A percentile compares a stretch with the other conserved stretches of the same genome.
phyloP scores from a whole-genome alignment of 2,888 invertebrate species.

The Drosophila picticornis region DNA sequence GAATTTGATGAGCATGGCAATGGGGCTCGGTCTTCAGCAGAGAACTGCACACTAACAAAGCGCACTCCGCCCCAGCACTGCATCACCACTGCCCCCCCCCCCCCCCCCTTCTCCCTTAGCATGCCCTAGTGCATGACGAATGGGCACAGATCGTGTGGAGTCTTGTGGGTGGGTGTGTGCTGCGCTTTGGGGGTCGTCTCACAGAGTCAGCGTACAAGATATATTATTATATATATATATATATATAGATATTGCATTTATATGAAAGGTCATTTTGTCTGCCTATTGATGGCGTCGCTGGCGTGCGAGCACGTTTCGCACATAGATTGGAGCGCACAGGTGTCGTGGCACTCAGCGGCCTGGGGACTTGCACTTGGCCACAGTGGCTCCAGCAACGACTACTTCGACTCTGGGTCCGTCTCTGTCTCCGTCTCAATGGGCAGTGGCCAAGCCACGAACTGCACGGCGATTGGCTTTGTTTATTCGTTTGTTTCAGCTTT shows the following conservation, averaged over 20 bases:
- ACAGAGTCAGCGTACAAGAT: constrained; percentile 32
- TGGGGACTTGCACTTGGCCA: constrained; percentile 1
- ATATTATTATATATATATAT: constrained; percentile 1
- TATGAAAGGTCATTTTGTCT: constrained; percentile 70
- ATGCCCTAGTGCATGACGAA: constrained; percentile 42
- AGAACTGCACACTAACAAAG: background rate
- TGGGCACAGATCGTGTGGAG: constrained; percentile 36
- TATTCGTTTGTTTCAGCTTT: background rate
- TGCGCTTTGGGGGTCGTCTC: constrained; percentile 45
- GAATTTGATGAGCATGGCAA: constrained; percentile 83
- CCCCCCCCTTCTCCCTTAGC: background rate
- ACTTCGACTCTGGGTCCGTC: constrained; percentile 11
- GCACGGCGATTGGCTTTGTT: constrained; percentile 63
- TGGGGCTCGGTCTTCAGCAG: constrained; percentile 21
- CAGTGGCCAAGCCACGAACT: constrained; percentile 43
- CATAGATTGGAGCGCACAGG: constrained; percentile 70
- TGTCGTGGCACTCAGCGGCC: constrained; percentile 48
- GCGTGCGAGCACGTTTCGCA: constrained; percentile 77
- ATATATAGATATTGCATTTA: constrained; percentile 16
- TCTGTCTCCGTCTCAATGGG: constrained; percentile 51
- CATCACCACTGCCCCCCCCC: constrained; percentile 6
- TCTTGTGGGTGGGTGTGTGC: constrained; percentile 64
- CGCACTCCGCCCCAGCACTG: background rate
- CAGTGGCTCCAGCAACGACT: background rate
- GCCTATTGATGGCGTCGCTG: constrained; percentile 68